Conservation (phyloP, 53 echinoderm and acorn worm species). For the Echinometra lucunter region DNA sequence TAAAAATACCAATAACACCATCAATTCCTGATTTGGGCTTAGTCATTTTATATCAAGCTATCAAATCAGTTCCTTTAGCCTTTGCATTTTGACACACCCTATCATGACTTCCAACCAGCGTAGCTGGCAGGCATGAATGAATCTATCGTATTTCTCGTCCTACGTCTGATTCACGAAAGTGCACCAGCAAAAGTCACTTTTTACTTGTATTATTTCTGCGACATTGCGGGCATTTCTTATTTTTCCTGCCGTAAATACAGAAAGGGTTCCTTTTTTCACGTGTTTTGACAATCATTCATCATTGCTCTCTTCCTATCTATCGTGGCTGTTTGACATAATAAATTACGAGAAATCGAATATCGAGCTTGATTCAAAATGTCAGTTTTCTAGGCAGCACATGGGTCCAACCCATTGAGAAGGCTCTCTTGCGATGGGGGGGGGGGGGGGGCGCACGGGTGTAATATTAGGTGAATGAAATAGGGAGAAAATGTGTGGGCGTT, state of each 20-base stretch:
- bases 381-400: not conserved
- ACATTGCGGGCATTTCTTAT: not conserved
- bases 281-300: constrained; percentile 8
- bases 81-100: constrained; percentile 7
- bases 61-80: not conserved
- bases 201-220: not conserved
- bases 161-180: constrained; percentile 42
- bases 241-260: constrained; percentile 20
- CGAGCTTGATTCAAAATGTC: not conserved
- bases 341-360: not conserved
- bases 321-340: not conserved
- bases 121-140: constrained; percentile 54
- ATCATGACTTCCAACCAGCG: not conserved
- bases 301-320: not conserved
- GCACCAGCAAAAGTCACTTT: constrained; percentile 40
- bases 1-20: too few species aligned
- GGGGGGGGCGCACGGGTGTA: too few species aligned
- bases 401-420: too few species aligned
- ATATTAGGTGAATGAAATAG: too few species aligned
- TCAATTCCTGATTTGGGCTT: too few species aligned
- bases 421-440: too few species aligned
- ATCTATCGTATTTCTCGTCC: constrained; percentile 17
- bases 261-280: not conserved
- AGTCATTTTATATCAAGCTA: too few species aligned
- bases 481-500: too few species aligned